Base-by-base conservation (phyloP, 2,888 invertebrate genomes). In the Aleiodes leptofemur region DNA sequence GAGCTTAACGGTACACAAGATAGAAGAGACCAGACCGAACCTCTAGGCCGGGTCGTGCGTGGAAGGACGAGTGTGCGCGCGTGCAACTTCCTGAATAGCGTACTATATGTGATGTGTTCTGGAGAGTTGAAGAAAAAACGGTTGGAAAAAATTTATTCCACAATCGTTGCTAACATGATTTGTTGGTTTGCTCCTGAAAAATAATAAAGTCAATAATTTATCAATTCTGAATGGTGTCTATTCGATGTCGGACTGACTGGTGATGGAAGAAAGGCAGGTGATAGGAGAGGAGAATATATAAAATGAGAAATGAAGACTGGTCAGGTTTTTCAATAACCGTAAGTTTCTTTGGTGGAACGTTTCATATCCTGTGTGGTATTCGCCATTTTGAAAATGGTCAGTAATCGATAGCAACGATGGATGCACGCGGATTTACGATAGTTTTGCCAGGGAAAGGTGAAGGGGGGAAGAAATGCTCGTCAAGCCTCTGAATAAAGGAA, bases 341-440 rank as follows among this genome's bases (percentile, higher is more conserved):
- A 14, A 55, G 14, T 55, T 55, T 14, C 0, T n/a, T 14, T 55
- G 64, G 7, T 29, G 4, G 64, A 64, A 38, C 29, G 13, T 64
- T n/a, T 43, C 38, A 11, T 43, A 29, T 51, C 23, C 14, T 13
- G 77, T 79, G 77, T 74, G 77, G 70, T 72, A 76, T 79, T 79
- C 88, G 87, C 87, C 88, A 88, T 88, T 87, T 87, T 87, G 88
- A 84, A 88, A 87, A 85, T 83, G 85, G 86, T 82, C 85, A 78
- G 84, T 83, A 83, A 87, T 87, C 87, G 86, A 87, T 86, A 85
- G 84, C 85, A 78, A 82, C 79, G 77, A 81, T 79, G 78, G 64
- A 38, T 84, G 82, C 80, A 79, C 82, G 80, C 80, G 79, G 72
- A 73, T 73, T 76, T 55, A 23, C 72, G 51, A 59, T 55, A 68